Evolutionary conservation across 1,140 invertebrate genomes (phyloP), one percentile per base, ranked within the genome.

Genomic region (Lutraria rhynchaena): DNA sequence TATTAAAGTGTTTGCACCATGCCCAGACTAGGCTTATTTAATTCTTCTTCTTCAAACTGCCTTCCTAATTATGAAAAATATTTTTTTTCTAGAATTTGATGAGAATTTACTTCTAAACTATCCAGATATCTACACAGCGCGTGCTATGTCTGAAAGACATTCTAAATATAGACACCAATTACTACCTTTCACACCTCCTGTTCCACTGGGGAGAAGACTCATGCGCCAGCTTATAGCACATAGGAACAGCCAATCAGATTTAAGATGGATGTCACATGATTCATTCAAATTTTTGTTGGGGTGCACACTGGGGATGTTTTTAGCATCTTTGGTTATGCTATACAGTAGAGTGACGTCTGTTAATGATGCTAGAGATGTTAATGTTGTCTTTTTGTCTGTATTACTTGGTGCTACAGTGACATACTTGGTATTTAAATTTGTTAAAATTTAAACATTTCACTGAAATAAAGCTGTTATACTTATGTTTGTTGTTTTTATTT

Each of bases 191-290:
- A 78, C 75, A 19, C n/a, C 24, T 1, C 29, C 61, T 19, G 29
- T 67, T 24, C 46, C 61, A 5, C 33, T 57, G 9, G 29, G 19
- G 1, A 61, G 33, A 49, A 24, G 31, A 24, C 22, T 44, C 7
- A 46, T 61, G 29, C 55, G 73, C 22, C 73, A 75, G 41, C 41
- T 61, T 3, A n/a, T 46, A 3, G 57, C n/a, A 3, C 41, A 37
- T 31, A 60, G 73, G 41, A 75, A 61, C 37, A 75, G 29, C 73
- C 73, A 75, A 49, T 61, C 57, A 51, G 24, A 63, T 49, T 31
- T 13, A n/a, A 46, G 44, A 15, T 61, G 73, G 73, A 75, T 75
- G 73, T 61, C 73, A 49, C 73, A 74, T 75, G 73, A 75, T 41
- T 75, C 53, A 35, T 60, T 75, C 41, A 75, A 75, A 51, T 61